Evolutionary conservation across 2,797 vertebrate genomes (phyloP), one percentile per base, ranked within the genome.

Genomic region (Orestias chungarensis): DNA sequence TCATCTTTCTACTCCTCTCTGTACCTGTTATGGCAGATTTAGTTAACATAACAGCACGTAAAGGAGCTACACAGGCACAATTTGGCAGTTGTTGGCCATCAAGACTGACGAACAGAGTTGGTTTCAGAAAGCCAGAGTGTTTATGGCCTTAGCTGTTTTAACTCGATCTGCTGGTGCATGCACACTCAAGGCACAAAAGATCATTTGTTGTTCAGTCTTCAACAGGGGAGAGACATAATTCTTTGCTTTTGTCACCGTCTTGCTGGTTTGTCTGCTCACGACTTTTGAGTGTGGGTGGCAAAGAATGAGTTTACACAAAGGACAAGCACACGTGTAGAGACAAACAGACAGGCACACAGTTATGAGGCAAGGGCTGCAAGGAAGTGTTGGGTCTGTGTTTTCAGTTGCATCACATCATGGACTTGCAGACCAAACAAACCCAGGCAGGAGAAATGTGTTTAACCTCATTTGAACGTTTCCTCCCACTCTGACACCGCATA

Each of bases 271-370:
- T 89, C 88, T 77, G 80, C 87, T 91, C 82, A 84, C 70, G 61
- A 83, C 84, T 81, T 83, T n/a, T 10, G 46, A 75, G 83, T 79
- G 88, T 88, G 83, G 85, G 83, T 87, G 83, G 79, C 73, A 74
- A 88, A 89, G 82, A 89, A 87, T 79, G 85, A 89, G 80, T 88
- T 83, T 66, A 81, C 79, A 82, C 82, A 88, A 85, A 83, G 84
- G 82, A 71, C 74, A 75, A 9, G 4, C 31, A 70, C 70, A 70
- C 70, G 52, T 57, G 59, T 62, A n/a, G 59, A 44, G 68, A 55
- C 66, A 40, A 64, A 68, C 42, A 82, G 50, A 76, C 73, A 71
- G 62, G 1, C 65, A 14, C 61, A 23, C 17, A 59, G 59, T 75
- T 66, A 44, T 67, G 64, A 70, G 50, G 10, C 42, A 43, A 55